A percentile compares a stretch with the other conserved stretches of the same genome.
Conservation (phyloP, 2,888 invertebrate genomes). For the Phengaris alcon region DNA sequence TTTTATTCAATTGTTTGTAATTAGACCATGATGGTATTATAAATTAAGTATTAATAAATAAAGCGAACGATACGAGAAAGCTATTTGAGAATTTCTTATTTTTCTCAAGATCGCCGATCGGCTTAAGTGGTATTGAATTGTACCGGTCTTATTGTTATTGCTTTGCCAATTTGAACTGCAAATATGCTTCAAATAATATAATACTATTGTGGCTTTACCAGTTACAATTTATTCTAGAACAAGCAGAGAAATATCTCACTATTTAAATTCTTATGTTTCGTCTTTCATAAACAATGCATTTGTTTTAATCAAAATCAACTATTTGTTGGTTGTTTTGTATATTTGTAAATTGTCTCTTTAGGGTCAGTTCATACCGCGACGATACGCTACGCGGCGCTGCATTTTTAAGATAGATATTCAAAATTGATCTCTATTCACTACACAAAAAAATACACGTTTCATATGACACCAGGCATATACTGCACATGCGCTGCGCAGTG, state of each 20-base stretch:
- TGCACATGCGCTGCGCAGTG: too few relatives aligned
- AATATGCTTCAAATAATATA: constrained; percentile 19
- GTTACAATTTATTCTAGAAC: not conserved
- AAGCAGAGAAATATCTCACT: not conserved
- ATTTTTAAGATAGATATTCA: too few relatives aligned
- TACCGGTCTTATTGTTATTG: constrained; percentile 25
- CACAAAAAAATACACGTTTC: too few relatives aligned
- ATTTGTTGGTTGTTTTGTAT: too few relatives aligned
- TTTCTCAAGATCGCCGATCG: constrained; percentile 43
- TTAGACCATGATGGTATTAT: not conserved
- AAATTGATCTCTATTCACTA: too few relatives aligned
- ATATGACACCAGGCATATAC: too few relatives aligned
- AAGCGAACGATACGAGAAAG: constrained; percentile 14
- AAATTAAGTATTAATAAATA: constrained; percentile 3
- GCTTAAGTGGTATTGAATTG: constrained; percentile 39
- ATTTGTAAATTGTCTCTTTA: too few relatives aligned
- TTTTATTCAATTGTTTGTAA: not conserved
- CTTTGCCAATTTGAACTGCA: constrained; percentile 10
- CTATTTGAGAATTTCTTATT: constrained; percentile 48
- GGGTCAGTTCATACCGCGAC: too few relatives aligned
- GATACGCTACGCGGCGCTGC: too few relatives aligned
- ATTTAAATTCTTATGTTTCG: not conserved
- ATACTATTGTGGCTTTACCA: not conserved
- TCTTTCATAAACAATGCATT: not conserved
- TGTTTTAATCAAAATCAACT: not conserved